Conservation (phyloP, 2,113 vertebrate species). For the Nycticryphes semicollaris region DNA sequence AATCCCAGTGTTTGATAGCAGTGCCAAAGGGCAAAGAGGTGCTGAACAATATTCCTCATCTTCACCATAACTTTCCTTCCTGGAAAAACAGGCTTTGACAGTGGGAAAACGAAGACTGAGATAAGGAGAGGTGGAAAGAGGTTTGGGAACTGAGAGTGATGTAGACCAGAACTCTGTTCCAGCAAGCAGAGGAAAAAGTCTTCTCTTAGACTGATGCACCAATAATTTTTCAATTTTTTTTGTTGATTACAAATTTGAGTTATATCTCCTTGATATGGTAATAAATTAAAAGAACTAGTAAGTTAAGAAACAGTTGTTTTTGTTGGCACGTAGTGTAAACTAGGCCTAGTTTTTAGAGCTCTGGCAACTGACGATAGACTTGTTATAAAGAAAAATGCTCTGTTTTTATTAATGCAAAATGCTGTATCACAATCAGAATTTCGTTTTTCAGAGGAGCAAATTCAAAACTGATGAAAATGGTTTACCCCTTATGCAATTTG, state of each 20-base stretch:
- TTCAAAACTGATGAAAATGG: not conserved
- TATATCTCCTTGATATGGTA: not conserved
- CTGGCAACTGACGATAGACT: not conserved
- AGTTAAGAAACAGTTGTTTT: slow-evolving; percentile 42
- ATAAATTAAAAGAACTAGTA: slow-evolving; percentile 22
- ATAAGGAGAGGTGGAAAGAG: slow-evolving; percentile 80
- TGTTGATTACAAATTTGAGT: slow-evolving; percentile 38
- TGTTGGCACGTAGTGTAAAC: not conserved
- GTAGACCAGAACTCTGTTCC: slow-evolving; percentile 73
- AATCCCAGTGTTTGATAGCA: slow-evolving; percentile 42
- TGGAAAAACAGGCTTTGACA: slow-evolving; percentile 71
- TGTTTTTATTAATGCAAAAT: not conserved
- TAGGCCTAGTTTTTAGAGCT: not conserved
- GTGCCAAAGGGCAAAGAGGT: slow-evolving; percentile 60
- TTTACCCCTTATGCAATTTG: not conserved
- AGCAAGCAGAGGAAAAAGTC: slow-evolving; percentile 41
- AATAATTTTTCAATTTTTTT: slow-evolving; percentile 57
- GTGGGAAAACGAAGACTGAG: slow-evolving; percentile 74
- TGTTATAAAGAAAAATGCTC: not conserved
- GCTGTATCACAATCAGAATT: not conserved
- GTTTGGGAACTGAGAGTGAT: slow-evolving; percentile 83
- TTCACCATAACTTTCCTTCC: slow-evolving; percentile 58
- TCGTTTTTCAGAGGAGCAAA: not conserved
- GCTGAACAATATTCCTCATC: slow-evolving; percentile 61
- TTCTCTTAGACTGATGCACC: slow-evolving; percentile 26